These are phyloP conservation scores for Xerus inauris DNA, from an alignment of 2,113 vertebrate species.

Conservation along the genomic window DNA sequence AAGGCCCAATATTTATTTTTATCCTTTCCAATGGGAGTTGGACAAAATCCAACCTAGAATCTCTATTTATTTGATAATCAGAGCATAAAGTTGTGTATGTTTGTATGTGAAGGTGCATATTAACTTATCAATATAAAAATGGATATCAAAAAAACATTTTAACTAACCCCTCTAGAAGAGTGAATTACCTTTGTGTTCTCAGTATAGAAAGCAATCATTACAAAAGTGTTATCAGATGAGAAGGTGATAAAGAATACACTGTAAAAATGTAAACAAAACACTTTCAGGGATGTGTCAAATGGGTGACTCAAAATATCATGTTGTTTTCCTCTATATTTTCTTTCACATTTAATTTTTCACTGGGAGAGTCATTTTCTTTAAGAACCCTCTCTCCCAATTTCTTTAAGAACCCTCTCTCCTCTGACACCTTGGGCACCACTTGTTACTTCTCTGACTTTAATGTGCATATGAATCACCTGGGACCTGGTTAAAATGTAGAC, in stretches of 20 bases:
- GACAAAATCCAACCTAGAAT: not conserved
- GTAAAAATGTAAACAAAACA: not conserved
- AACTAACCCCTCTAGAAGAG: not conserved
- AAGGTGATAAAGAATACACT: not conserved
- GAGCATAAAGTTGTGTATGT: not conserved
- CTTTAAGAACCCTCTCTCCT: not conserved
- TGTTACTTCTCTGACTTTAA: not conserved
- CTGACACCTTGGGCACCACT: not conserved
- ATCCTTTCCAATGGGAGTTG: not conserved
- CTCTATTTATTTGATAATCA: not conserved
- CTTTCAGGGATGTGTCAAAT: not conserved
- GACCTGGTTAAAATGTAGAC: not conserved
- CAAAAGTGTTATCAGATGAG: not conserved
- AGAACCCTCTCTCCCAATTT: not conserved
- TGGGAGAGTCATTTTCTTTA: not conserved
- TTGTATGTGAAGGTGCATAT: not conserved
- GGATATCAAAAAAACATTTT: not conserved
- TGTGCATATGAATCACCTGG: not conserved
- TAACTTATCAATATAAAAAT: not conserved
- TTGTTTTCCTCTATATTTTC: conserved; percentile 4
- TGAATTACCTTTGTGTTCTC: not conserved
- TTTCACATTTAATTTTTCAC: not conserved
- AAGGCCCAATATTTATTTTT: not conserved
- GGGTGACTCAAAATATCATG: not conserved
- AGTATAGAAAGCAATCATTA: not conserved